Evolutionary conservation across 2,888 invertebrate species (phyloP), one percentile per base, ranked within the genome.

Genomic region (Allophyes oxyacanthae): DNA sequence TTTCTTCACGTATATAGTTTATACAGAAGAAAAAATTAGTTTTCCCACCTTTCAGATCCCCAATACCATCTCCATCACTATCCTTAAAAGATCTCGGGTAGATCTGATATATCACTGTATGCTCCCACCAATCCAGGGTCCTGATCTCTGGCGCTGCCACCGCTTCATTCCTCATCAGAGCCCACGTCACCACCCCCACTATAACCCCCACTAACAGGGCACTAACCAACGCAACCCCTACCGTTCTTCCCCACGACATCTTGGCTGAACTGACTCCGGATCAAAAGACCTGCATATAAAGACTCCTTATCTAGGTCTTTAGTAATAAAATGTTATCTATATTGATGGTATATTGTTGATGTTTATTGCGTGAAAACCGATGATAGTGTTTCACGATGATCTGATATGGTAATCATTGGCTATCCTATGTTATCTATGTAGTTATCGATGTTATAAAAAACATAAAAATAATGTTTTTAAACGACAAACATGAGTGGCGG

Each of bases 21-120:
- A n/a, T n/a, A n/a, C n/a, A 2, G 20, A 20, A 20, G 20, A 20
- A 20, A 3, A 20, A 20, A 28, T 13, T n/a, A 33, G 13, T 20
- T 1, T 10, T 32, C 67, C 32, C 48, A 94, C 97, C 98, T 85
- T 94, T 95, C 5, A 98, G 86, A 88, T 98, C 98, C 0, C 98
- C 98, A 25, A 96, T 92, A 4, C 98, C 98, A 86, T 98, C 97
- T 0, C 96, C 96, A 85, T 97, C 90, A 10, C 95, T 95, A 84
- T 99, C 98, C 84, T 95, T 95, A 87, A 97, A 98, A 0, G 98
- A 97, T 55, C 97, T 94, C 0, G 97, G 97, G 83, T 97, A 97
- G 30, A 98, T 96, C 88, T 98, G 97, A 87, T 98, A 98, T 64
- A 98, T 95, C 13, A 96, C 95, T 0, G 96, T 95, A 36, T 95